Percentiles rank a stretch among this genome's conserved stretches.
Conservation (phyloP, 2,797 vertebrate genomes). For the Paedocypris micromegethes region DNA sequence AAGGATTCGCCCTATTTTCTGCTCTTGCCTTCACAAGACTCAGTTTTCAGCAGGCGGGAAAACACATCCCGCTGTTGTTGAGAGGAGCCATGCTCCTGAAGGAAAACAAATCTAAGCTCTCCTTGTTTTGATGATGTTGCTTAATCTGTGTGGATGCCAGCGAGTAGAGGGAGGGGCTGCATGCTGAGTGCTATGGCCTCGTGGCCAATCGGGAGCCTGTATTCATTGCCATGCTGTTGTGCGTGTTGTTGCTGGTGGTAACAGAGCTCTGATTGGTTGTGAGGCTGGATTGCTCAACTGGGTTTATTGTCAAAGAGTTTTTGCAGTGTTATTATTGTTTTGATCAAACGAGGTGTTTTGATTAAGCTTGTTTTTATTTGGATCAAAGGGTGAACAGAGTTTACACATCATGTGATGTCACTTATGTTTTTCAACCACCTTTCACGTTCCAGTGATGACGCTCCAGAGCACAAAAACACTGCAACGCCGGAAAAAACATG, state of each 20-base stretch:
- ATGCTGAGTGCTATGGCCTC: slow-evolving; percentile 11
- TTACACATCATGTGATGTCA: slow-evolving; percentile 8
- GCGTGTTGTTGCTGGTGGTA: slow-evolving; percentile 71
- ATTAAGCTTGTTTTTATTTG: slow-evolving; percentile 66
- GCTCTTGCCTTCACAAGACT: slow-evolving; percentile 28
- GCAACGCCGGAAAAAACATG: neutral
- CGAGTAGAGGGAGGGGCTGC: slow-evolving; percentile 45
- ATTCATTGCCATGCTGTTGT: slow-evolving; percentile 55
- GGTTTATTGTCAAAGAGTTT: slow-evolving; percentile 59
- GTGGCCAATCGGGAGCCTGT: slow-evolving; percentile 61
- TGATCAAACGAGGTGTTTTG: slow-evolving; percentile 58
- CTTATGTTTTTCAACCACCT: slow-evolving; percentile 23
- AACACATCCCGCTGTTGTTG: slow-evolving; percentile 50
- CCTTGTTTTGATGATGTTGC: slow-evolving; percentile 70
- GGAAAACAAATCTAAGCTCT: slow-evolving; percentile 74
- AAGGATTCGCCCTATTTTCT: slow-evolving; percentile 50
- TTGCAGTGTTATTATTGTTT: slow-evolving; percentile 62
- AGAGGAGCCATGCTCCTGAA: slow-evolving; percentile 52
- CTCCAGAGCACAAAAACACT: neutral
- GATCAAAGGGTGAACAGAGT: slow-evolving; percentile 10
- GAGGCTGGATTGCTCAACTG: slow-evolving; percentile 54
- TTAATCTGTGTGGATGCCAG: slow-evolving; percentile 65
- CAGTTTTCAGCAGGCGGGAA: slow-evolving; percentile 40
- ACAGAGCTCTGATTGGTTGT: slow-evolving; percentile 69
- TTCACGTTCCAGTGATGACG: slow-evolving; percentile 8